A percentile compares a stretch with the other conserved stretches of the same genome.
Evolutionary conservation across 1,140 invertebrate genomes (phyloP).

Genomic region (Brachionus asplanchnoidis): DNA sequence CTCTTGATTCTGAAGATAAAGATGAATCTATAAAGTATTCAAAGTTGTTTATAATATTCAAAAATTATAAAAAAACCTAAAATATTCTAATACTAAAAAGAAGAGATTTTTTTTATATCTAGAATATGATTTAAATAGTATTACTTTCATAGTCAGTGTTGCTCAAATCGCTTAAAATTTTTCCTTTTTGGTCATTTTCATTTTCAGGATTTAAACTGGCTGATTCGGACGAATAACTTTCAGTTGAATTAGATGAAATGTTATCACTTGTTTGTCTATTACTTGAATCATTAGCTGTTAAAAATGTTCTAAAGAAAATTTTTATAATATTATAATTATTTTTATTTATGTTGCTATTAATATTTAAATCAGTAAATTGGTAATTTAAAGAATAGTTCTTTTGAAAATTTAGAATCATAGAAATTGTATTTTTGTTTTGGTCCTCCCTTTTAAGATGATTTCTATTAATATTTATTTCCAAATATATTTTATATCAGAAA

Average conservation of each 20-base stretch:
- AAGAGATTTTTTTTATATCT: too few relatives aligned
- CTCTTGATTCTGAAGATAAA: background rate
- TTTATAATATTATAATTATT: too few relatives aligned
- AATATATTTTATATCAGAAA: too few relatives aligned
- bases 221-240: background rate
- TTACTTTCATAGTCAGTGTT: conserved; percentile 33
- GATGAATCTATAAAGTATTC: background rate
- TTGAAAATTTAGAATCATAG: too few relatives aligned
- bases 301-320: background rate
- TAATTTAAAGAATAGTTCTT: too few relatives aligned
- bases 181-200: background rate
- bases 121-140: background rate
- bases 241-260: background rate
- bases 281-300: background rate
- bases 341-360: too few relatives aligned
- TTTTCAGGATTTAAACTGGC: background rate
- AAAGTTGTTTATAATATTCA: background rate
- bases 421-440: too few relatives aligned
- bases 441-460: too few relatives aligned
- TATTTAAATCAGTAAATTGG: too few relatives aligned
- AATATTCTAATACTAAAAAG: too few relatives aligned
- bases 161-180: conserved; percentile 14
- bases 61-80: too few relatives aligned
- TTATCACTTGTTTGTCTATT: background rate
- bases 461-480: too few relatives aligned